Conservation (phyloP, 1,140 invertebrate species). For the Zaprionus africanus region DNA sequence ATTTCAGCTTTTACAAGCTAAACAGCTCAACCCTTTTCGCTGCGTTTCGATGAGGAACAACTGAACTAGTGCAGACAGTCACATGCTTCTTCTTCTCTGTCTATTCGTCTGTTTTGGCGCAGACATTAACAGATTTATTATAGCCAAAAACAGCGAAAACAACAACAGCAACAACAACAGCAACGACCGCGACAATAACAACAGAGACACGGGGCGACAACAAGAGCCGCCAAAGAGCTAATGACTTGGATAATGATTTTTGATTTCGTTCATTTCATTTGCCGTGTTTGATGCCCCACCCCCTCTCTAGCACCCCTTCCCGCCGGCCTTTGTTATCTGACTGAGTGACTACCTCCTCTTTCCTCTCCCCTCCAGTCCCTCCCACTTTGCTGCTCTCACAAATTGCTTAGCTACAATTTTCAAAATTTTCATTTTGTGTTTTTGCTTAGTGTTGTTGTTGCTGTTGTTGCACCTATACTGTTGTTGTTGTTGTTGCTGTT, state of each 20-base stretch:
- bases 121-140: slow-evolving; percentile 67
- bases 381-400: slow-evolving; percentile 35
- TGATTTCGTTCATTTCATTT: slow-evolving; percentile 64
- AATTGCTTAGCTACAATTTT: slow-evolving; percentile 54
- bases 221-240: slow-evolving; percentile 66
- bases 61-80: slow-evolving; percentile 13
- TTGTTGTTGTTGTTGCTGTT: slow-evolving; percentile 16
- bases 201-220: slow-evolving; percentile 36
- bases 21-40: not conserved
- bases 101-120: slow-evolving; percentile 10
- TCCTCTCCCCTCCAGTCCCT: not conserved
- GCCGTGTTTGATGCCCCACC: slow-evolving; percentile 39
- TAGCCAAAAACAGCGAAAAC: slow-evolving; percentile 51
- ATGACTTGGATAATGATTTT: slow-evolving; percentile 76
- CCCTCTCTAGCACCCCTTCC: not conserved
- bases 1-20: no score
- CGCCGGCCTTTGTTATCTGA: slow-evolving; percentile 17
- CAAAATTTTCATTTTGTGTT: slow-evolving; percentile 43
- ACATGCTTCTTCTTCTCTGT: not conserved
- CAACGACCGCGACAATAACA: slow-evolving; percentile 1
- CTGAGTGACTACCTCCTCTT: slow-evolving; percentile 7
- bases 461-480: slow-evolving; percentile 9
- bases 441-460: slow-evolving; percentile 21
- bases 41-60: slow-evolving; percentile 1
- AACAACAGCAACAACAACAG: slow-evolving; percentile 13